Conservation (phyloP, 2,888 invertebrate species). For the Synergus umbraculus region DNA sequence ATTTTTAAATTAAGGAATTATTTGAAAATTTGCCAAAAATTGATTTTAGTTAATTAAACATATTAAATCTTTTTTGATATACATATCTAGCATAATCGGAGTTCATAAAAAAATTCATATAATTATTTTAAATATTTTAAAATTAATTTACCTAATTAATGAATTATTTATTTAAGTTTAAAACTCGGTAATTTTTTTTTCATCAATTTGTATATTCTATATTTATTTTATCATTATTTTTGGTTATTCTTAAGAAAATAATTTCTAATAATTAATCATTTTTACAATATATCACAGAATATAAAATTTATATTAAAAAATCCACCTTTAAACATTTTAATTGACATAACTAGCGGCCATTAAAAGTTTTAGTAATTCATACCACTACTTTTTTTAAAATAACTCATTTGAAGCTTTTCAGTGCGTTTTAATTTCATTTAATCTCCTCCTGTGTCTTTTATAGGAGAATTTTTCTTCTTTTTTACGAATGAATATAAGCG, state of each 20-base stretch:
- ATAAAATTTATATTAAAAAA: not conserved
- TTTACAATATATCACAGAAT: not conserved
- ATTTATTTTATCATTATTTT: not conserved
- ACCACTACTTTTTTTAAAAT: not conserved
- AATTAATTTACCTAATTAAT: not conserved
- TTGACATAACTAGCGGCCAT: not conserved
- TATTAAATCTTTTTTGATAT: no score
- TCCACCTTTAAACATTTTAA: not conserved
- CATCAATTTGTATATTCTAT: not conserved
- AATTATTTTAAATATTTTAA: not conserved
- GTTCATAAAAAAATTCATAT: no score
- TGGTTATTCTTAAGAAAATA: not conserved
- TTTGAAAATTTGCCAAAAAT: no score
- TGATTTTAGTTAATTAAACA: no score
- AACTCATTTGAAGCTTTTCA: not conserved
- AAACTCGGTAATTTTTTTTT: no score
- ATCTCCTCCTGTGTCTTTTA: not conserved
- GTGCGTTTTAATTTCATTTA: not conserved
- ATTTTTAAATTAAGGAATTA: no score
- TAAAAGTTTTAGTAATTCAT: not conserved
- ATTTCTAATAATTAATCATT: no score
- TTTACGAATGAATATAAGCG: no score
- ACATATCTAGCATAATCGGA: no score
- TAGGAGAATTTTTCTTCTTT: no score
- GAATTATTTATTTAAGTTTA: no score